Base-by-base conservation (phyloP, 2,113 vertebrate species). In the Nyctibius bracteatus region DNA sequence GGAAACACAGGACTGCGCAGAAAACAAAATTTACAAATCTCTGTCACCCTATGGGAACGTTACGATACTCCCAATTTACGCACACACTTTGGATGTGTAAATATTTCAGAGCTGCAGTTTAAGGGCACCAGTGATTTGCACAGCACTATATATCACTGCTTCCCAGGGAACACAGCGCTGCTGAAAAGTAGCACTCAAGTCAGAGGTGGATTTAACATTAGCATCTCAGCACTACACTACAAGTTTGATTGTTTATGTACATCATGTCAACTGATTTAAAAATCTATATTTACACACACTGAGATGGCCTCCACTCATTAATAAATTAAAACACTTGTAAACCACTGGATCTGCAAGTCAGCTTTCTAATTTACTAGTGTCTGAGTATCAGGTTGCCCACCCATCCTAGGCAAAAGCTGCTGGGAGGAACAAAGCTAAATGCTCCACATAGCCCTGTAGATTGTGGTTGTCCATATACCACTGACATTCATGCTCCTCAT, bases 101-200 rank as follows among this genome's bases (percentile, higher is more conserved):
- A 97, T 97, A 75, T 83, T 95, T 94, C 66, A 86, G 86, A 89
- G 72, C 92, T 68, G 88, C 41, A 94, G 62, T 81, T 88, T 96
- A 97, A 98, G 96, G 95, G 92, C 88, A 96, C 52, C 96, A 90
- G 66, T 88, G 97, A 97, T 97, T 97, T 97, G 96, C 83, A 83
- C 75, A 93, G 89, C 58, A 14, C 77, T 79, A 84, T 92, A 84
- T 83, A 96, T 96, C 94, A 96, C 93, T 71, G 89, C 81, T 96
- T 97, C 95, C 94, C 54, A 73, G 59, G 51, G 89, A 97, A 57
- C 77, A 88, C 73, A 51, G 89, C 6, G 9, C 95, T 85, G 4
- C 87, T 72, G 73, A 81, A 89, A 95, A 96, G 94, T 15, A 87
- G 88, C 66, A 75, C 89, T 94, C 94, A 79, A 77, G 85, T 75